Base-by-base conservation (phyloP, 2,888 invertebrate genomes). In the Lordiphosa fenestrarum region DNA sequence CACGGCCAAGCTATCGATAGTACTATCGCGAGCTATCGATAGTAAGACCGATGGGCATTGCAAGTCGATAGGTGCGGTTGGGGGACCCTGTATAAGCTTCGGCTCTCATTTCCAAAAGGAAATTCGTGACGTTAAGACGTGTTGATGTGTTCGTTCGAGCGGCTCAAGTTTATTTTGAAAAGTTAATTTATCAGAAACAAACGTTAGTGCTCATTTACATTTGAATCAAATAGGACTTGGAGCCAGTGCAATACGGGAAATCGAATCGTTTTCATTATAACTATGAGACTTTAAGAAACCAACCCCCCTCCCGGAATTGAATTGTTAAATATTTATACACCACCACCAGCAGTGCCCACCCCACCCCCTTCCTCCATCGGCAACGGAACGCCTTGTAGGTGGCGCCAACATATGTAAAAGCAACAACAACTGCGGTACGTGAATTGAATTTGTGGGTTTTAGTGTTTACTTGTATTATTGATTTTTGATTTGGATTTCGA, bases 361-460 rank as follows among this genome's bases (percentile, higher is more conserved):
- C 49, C 41, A 6, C 13, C 46, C 51, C 41, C 9, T n/a, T 21
- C 5, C 6, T 41, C 35, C 15, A 12, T 13, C 15, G 10, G 13
- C n/a, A 50, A 48, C 49, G 48, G 33, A 58, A 66, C 59, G 52
- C 52, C 21, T 39, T 56, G 39, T 56, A 55, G 56, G 74, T 77
- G 82, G 75, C 82, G 82, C 82, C 71, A 77, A 70, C 70, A 65
- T 60, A 83, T 73, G 66, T 64, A 83, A 73, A 75, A 69, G 36
- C 54, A 60, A 51, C 38, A 33, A 39, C 58, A 39, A 39, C 53
- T 60, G 65, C 44, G 66, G 84, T 77, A 61, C 81, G 84, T 84
- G 65, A 51, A 46, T 55, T 51, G 15, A 38, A 51, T 57, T 65
- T 51, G 4, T 35, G 23, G 25, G 9, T 30, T 40, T 38, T 36